Percentiles rank a stretch among this genome's conserved stretches.
Evolutionary conservation across 2,888 invertebrate species (phyloP).

Genomic region (Choristoneura rosaceana): DNA sequence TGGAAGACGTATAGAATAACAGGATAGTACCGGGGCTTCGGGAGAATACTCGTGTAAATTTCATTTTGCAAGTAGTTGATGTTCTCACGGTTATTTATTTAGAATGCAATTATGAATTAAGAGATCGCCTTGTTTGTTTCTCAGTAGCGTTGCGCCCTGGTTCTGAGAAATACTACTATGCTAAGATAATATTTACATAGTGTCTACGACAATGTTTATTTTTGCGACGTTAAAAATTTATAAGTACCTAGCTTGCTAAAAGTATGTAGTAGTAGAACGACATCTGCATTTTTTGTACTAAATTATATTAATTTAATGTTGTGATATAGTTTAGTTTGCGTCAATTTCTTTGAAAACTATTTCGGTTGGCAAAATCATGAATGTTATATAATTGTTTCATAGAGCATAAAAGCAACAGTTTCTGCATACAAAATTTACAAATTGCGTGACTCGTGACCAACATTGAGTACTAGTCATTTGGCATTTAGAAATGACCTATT

Average conservation of each 20-base stretch:
- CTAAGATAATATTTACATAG: slow-evolving; percentile 36
- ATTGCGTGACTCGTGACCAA: slow-evolving; percentile 21
- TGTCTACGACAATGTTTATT: slow-evolving; percentile 33
- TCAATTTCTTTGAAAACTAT: background rate
- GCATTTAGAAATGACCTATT: slow-evolving; percentile 39
- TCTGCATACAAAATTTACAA: slow-evolving; percentile 19
- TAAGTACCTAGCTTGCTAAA: background rate
- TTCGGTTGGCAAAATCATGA: background rate
- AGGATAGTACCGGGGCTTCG: slow-evolving; percentile 17
- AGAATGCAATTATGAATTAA: slow-evolving; percentile 56
- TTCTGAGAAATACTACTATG: slow-evolving; percentile 40
- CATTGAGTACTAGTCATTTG: slow-evolving; percentile 30
- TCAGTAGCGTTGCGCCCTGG: slow-evolving; percentile 47
- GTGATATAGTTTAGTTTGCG: background rate
- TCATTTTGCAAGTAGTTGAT: slow-evolving; percentile 55
- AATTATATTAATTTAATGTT: background rate
- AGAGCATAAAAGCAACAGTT: background rate
- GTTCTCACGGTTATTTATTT: slow-evolving; percentile 72
- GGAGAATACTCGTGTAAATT: slow-evolving; percentile 63
- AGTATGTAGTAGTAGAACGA: background rate
- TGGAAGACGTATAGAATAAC: slow-evolving; percentile 24
- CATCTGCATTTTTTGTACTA: background rate
- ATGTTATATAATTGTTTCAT: background rate
- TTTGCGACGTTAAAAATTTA: slow-evolving; percentile 1
- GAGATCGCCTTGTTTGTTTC: slow-evolving; percentile 59